phyloP scores from a whole-genome alignment of 2,113 vertebrate genomes.

The Thamnaconus septentrionalis region DNA sequence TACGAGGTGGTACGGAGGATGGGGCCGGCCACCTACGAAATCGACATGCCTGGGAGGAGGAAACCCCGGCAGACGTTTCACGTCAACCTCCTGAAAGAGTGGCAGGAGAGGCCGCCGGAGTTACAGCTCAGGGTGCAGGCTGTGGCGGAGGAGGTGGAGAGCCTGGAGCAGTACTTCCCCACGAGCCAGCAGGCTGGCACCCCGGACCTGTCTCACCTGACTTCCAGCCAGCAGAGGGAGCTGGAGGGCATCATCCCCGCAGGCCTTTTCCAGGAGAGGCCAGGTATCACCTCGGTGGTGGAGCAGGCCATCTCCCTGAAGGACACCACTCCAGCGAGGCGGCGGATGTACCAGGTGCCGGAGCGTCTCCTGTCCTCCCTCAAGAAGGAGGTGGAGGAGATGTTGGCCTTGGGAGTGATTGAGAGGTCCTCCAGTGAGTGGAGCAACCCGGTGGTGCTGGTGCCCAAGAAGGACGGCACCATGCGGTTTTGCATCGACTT shows the following conservation, averaged over 20 bases:
- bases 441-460: not conserved
- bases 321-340: not conserved
- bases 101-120: too few relatives aligned
- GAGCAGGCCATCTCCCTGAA: not conserved
- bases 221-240: too few relatives aligned
- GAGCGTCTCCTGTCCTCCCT: not conserved
- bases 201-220: not conserved
- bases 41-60: too few relatives aligned
- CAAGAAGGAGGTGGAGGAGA: not conserved
- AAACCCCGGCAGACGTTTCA: too few relatives aligned
- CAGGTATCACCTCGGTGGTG: not conserved
- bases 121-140: not conserved
- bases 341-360: constrained; percentile 1
- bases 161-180: too few relatives aligned
- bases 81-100: too few relatives aligned
- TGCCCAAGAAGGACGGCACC: not conserved
- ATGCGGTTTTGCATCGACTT: constrained; percentile 4
- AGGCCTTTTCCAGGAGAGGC: too few relatives aligned
- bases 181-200: too few relatives aligned
- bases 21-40: too few relatives aligned
- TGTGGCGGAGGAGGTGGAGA: not conserved
- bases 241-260: too few relatives aligned
- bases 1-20: too few relatives aligned
- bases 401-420: not conserved
- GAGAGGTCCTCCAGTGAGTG: not conserved